A percentile compares a stretch with the other conserved stretches of the same genome.
These are phyloP conservation scores for Coendou prehensilis DNA, from an alignment of 2,797 vertebrate species.

Conservation along the genomic window DNA sequence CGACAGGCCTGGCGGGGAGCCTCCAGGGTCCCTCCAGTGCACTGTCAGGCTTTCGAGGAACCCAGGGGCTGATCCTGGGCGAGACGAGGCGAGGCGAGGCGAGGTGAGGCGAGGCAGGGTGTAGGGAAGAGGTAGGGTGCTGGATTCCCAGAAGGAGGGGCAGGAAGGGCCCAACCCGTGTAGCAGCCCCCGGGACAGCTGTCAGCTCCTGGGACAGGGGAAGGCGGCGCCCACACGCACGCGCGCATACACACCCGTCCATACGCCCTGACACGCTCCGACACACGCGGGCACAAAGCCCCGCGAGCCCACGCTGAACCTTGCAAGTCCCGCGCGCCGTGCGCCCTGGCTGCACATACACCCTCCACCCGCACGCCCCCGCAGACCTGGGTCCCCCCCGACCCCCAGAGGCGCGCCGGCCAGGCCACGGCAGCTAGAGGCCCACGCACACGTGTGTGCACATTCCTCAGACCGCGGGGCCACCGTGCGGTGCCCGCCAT, in stretches of 20 bases:
- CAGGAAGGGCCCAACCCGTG: not conserved
- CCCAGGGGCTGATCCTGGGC: conserved; percentile 35
- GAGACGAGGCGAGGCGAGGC: not conserved
- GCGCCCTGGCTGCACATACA: not conserved
- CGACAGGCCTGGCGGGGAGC: conserved; percentile 85
- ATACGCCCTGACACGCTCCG: not conserved
- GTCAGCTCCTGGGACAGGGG: not conserved
- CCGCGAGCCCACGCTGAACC: conserved; percentile 17
- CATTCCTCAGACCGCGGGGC: not conserved
- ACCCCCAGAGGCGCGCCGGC: not conserved
- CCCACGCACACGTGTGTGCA: not conserved
- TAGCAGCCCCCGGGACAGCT: conserved; percentile 39
- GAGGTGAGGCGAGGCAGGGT: not conserved
- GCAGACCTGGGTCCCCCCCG: not conserved
- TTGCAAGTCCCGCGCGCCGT: not conserved
- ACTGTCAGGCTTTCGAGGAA: conserved; percentile 81
- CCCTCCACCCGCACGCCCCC: not conserved
- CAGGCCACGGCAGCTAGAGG: not conserved
- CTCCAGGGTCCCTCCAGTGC: conserved; percentile 89
- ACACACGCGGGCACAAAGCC: conserved; percentile 52
- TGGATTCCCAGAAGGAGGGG: not conserved
- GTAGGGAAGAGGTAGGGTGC: not conserved
- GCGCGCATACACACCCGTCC: not conserved
- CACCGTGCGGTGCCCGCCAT: not conserved
- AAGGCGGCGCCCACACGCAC: not conserved